phyloP scores from a whole-genome alignment of 2,888 invertebrate species.

The Metellina segmentata region DNA sequence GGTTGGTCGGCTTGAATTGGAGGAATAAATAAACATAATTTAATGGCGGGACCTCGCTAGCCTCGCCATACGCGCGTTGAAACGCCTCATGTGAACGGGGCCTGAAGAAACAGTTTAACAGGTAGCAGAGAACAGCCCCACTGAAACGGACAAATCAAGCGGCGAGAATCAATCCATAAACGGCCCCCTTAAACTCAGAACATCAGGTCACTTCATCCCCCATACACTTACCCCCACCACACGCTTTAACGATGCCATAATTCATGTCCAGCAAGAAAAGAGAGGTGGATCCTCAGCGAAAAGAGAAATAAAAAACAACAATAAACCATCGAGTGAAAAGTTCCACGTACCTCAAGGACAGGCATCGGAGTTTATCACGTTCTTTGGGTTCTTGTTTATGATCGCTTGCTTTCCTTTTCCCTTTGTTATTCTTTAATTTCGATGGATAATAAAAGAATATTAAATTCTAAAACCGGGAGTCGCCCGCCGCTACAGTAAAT shows the following conservation, averaged over 20 bases:
- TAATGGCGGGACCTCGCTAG: no score
- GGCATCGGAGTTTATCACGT: slow-evolving; percentile 39
- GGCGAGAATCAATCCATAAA: slow-evolving; percentile 65
- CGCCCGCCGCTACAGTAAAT: not conserved
- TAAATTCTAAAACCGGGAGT: not conserved
- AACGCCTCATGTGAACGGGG: no score
- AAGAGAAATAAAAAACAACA: slow-evolving; percentile 34
- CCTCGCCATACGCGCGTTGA: no score
- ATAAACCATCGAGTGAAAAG: slow-evolving; percentile 33
- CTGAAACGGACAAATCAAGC: not conserved
- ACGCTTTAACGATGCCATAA: slow-evolving; percentile 71
- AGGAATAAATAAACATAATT: no score
- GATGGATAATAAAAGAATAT: not conserved
- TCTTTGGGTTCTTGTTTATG: slow-evolving; percentile 43
- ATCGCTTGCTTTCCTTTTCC: not conserved
- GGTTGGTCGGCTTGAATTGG: no score
- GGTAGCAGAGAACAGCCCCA: not conserved
- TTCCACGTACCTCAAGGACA: slow-evolving; percentile 52
- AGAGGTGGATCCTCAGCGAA: slow-evolving; percentile 46
- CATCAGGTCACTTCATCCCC: slow-evolving; percentile 41
- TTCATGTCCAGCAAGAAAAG: slow-evolving; percentile 60
- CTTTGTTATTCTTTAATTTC: slow-evolving; percentile 4
- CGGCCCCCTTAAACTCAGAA: slow-evolving; percentile 54
- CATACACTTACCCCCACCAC: slow-evolving; percentile 17
- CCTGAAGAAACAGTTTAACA: no score